A percentile compares a stretch with the other conserved stretches of the same genome.
Conservation (phyloP, 2,888 invertebrate genomes). For the Polydesmus complanatus region DNA sequence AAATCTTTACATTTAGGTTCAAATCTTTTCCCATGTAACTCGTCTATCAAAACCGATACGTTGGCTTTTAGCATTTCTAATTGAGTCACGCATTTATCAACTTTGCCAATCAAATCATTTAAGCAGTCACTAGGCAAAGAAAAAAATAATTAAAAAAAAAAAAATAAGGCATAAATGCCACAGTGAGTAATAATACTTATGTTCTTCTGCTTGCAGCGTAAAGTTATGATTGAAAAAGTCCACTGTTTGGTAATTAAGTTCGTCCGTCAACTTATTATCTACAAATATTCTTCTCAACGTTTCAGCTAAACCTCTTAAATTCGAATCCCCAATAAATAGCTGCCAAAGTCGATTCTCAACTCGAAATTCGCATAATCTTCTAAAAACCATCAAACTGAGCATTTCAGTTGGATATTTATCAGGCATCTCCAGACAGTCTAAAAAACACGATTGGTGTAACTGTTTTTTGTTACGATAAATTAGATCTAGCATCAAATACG, state of each 20-base stretch:
- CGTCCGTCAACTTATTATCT: not conserved
- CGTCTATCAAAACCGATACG: too few relatives aligned
- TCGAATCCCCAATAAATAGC: not conserved
- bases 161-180: not conserved
- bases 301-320: not conserved
- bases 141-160: not conserved
- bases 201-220: not conserved
- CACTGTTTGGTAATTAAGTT: not conserved
- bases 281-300: not conserved
- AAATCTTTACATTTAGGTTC: too few relatives aligned
- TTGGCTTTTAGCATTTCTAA: too few relatives aligned
- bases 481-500: not conserved
- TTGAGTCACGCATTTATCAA: not conserved
- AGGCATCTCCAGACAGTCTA: not conserved
- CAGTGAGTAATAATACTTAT: not conserved
- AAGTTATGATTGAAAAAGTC: not conserved
- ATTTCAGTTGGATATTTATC: not conserved
- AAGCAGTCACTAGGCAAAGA: not conserved
- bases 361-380: not conserved
- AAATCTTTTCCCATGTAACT: too few relatives aligned
- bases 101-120: not conserved
- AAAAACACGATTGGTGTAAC: not conserved
- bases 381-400: not conserved
- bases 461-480: not conserved
- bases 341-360: not conserved